A percentile compares a stretch with the other conserved stretches of the same genome.
Conservation (phyloP, 2,888 invertebrate species). For the Pelosia muscerda region DNA sequence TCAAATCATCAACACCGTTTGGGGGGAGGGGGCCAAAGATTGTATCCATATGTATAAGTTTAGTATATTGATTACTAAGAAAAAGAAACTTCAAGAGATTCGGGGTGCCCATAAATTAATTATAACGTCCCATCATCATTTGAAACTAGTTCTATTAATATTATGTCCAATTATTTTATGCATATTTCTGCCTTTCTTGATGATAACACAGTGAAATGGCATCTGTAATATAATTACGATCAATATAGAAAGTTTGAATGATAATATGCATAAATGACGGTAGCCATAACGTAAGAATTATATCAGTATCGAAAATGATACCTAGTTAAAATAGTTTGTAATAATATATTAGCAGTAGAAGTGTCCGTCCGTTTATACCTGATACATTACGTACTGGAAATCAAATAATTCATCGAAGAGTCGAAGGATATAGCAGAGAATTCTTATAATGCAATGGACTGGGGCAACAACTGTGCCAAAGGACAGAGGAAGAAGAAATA, state of each 20-base stretch:
- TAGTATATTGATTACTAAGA: too few species aligned
- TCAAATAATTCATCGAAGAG: too few species aligned
- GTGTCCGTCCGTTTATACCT: too few species aligned
- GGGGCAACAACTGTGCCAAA: too few species aligned
- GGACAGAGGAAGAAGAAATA: too few species aligned
- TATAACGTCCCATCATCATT: neutral
- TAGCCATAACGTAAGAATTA: neutral
- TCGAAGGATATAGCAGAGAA: too few species aligned
- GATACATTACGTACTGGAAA: too few species aligned
- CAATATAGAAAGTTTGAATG: neutral
- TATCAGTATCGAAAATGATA: neutral
- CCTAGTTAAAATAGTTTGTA: neutral
- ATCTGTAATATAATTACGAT: neutral
- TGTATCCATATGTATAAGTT: too few species aligned
- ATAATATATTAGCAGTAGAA: neutral
- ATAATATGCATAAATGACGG: neutral
- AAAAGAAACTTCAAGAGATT: neutral
- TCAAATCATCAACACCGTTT: too few species aligned
- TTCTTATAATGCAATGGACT: too few species aligned
- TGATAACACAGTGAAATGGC: neutral
- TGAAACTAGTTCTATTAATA: constrained; percentile 11
- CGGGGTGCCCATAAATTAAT: neutral
- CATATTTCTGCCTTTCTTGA: neutral
- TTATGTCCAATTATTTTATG: neutral
- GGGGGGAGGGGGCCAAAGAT: too few species aligned